Evolutionary conservation across 2,888 invertebrate species (phyloP).

Genomic region (Dynastes grantii): DNA sequence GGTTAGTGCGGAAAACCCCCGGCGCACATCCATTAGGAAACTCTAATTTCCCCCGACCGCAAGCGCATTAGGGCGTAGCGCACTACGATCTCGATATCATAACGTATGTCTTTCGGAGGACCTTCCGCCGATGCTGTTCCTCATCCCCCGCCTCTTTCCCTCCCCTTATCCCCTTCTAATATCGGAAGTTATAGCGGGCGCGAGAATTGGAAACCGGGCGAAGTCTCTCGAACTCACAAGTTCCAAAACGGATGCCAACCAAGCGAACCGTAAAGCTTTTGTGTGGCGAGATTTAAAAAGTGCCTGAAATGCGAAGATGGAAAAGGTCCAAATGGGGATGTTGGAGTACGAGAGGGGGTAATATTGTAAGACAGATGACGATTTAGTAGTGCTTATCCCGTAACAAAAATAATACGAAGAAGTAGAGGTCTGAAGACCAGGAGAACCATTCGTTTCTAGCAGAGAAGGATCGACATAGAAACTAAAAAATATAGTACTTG

Average conservation of each 20-base stretch:
- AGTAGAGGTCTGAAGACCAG: no score
- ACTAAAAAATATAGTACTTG: no score
- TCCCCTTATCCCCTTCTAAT: background rate
- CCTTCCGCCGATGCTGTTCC: background rate
- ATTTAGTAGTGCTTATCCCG: no score
- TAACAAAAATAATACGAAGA: no score
- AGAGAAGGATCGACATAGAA: no score
- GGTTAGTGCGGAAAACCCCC: slow-evolving; percentile 1
- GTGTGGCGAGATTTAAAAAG: slow-evolving; percentile 53
- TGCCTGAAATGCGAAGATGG: slow-evolving; percentile 34
- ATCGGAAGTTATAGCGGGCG: slow-evolving; percentile 32
- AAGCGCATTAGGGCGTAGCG: slow-evolving; percentile 23
- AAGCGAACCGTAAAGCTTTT: slow-evolving; percentile 55
- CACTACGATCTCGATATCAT: slow-evolving; percentile 25
- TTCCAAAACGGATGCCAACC: slow-evolving; percentile 52
- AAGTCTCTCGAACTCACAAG: slow-evolving; percentile 19
- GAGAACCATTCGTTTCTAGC: no score
- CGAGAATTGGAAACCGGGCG: slow-evolving; percentile 43
- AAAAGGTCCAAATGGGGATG: no score
- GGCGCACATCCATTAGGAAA: slow-evolving; percentile 29
- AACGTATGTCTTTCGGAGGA: slow-evolving; percentile 36
- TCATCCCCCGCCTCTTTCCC: no score
- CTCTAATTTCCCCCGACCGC: slow-evolving; percentile 31
- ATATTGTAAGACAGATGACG: no score
- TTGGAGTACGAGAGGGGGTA: no score